These are phyloP conservation scores for Diglossa cyanea DNA, from an alignment of 2,797 vertebrate genomes.

Conservation along the genomic window DNA sequence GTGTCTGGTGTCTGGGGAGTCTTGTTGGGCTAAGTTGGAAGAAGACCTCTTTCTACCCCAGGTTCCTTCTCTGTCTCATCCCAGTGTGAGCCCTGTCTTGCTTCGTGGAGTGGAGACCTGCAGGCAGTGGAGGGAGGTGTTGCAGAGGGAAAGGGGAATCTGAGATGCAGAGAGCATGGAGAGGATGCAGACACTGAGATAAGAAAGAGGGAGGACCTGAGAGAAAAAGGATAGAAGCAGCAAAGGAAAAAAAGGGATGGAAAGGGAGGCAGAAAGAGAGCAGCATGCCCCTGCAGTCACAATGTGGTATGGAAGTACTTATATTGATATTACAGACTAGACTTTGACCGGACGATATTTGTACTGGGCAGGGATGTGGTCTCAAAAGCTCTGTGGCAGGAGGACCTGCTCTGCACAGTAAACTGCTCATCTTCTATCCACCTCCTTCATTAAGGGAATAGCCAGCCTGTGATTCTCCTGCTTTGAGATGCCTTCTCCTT, in stretches of 20 bases:
- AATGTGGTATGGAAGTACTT: not conserved
- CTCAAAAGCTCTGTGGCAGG: not conserved
- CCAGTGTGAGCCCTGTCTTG: not conserved
- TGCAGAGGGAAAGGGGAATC: not conserved
- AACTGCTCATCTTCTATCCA: not conserved
- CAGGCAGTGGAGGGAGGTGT: not conserved
- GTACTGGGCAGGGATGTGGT: not conserved
- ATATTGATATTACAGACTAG: not conserved
- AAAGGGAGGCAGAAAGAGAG: not conserved
- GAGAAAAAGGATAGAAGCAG: not conserved
- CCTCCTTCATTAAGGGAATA: not conserved
- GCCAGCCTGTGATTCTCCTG: not conserved
- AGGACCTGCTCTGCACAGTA: not conserved
- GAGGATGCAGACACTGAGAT: not conserved
- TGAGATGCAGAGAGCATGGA: rapidly evolving
- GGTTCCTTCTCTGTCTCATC: not conserved
- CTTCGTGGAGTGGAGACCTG: not conserved
- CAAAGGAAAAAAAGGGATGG: not conserved
- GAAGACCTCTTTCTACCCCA: not conserved
- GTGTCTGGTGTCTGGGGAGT: not conserved
- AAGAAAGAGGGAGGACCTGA: not conserved
- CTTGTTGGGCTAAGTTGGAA: not conserved
- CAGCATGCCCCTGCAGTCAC: not conserved
- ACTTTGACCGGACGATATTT: not conserved
- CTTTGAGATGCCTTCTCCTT: not conserved